A percentile compares a stretch with the other conserved stretches of the same genome.
phyloP scores from a whole-genome alignment of 2,113 vertebrate genomes.

The Prinia subflava region DNA sequence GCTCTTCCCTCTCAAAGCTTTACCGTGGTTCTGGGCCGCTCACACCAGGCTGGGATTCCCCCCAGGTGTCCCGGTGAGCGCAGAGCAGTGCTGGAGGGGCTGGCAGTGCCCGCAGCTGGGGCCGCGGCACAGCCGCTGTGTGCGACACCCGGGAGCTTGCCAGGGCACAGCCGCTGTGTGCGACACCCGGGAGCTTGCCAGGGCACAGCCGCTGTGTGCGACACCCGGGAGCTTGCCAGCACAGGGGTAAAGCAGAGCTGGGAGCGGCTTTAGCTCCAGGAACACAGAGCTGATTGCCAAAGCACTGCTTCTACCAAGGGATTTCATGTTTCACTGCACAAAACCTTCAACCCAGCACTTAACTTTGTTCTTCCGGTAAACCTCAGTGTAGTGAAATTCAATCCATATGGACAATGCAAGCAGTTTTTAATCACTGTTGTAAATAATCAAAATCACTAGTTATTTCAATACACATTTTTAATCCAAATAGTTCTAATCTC shows the following conservation, averaged over 20 bases:
- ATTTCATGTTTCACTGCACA: not conserved
- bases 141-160: not conserved
- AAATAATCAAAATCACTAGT: not conserved
- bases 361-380: not conserved
- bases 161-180: not conserved
- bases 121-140: not conserved
- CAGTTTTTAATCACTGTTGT: not conserved
- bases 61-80: not conserved
- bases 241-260: not conserved
- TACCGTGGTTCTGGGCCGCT: not conserved
- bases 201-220: not conserved
- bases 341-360: not conserved
- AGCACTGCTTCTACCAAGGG: not conserved
- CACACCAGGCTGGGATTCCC: not conserved
- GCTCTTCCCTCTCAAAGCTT: not conserved
- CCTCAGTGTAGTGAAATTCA: not conserved
- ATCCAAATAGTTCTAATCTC: not conserved
- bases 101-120: not conserved
- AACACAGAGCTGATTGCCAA: not conserved
- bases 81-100: not conserved
- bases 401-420: fast-evolving
- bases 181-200: not conserved
- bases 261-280: not conserved
- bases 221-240: not conserved
- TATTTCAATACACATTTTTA: not conserved